These are phyloP conservation scores for Drosophila emarginata DNA, from an alignment of 2,888 invertebrate species.

Conservation along the genomic window DNA sequence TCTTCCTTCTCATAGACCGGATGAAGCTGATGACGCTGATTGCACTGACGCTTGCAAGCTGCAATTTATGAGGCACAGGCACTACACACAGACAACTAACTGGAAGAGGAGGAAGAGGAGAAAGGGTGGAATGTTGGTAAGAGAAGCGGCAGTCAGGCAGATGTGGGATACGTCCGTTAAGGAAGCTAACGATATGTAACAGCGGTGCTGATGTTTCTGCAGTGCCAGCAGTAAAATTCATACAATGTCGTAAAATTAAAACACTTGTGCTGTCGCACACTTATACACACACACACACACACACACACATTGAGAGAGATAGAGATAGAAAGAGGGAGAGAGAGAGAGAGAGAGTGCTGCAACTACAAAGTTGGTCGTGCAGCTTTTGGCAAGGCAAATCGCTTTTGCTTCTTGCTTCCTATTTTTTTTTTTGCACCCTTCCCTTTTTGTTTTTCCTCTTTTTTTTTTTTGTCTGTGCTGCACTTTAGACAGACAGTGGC, in stretches of 20 bases:
- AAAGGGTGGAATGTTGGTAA: neutral
- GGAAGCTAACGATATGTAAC: slow-evolving; percentile 76
- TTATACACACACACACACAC: slow-evolving; percentile 29
- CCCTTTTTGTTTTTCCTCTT: slow-evolving; percentile 5
- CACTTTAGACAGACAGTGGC: slow-evolving; percentile 36
- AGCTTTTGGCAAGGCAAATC: slow-evolving; percentile 77
- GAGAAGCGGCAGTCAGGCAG: slow-evolving; percentile 27
- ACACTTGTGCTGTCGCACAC: slow-evolving; percentile 75
- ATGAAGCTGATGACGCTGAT: slow-evolving; percentile 77
- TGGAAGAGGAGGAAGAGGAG: neutral
- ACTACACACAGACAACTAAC: slow-evolving; percentile 47
- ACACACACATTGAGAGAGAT: neutral
- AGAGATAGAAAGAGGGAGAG: slow-evolving; percentile 7
- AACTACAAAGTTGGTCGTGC: slow-evolving; percentile 76
- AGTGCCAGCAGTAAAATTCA: slow-evolving; percentile 80
- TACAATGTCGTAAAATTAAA: slow-evolving; percentile 81
- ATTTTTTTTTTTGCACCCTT: slow-evolving; percentile 13
- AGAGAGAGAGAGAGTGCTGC: slow-evolving; percentile 17
- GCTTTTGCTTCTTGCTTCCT: slow-evolving; percentile 54
- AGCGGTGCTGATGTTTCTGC: slow-evolving; percentile 73
- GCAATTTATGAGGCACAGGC: slow-evolving; percentile 70
- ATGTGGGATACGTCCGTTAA: slow-evolving; percentile 76
- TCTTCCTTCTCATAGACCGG: slow-evolving; percentile 50
- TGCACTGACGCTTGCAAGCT: slow-evolving; percentile 75
- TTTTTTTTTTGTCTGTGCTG: slow-evolving; percentile 37